Evolutionary conservation across 2,113 vertebrate species (phyloP), one percentile per base, ranked within the genome.

Genomic region (Gnathonemus longibarbis): DNA sequence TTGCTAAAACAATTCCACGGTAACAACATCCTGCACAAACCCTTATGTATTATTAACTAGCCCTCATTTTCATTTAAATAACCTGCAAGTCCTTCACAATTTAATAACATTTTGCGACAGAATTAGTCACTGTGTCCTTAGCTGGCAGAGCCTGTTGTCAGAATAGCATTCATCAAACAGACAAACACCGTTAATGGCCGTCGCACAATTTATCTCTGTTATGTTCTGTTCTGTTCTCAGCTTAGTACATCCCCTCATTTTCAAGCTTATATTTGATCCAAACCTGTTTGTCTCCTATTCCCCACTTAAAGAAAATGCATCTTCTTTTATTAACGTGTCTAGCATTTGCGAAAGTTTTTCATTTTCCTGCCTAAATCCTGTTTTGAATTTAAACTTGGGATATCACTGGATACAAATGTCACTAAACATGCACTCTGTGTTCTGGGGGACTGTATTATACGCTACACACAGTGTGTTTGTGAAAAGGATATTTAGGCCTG

Each of bases 1-100:
- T 56, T 31, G 48, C 74, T 83, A 42, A 83, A 89, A 80, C 74
- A 52, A 13, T 83, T 35, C 49, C 89, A 70, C n/a, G 27, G 31
- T 86, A 70, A 90, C 84, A 70, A 46, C 45, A 86, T 87, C 86
- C 53, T 35, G 46, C 58, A 87, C 11, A 35, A n/a, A 70, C 56
- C 53, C 46, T 77, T 39, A 90, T 90, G 84, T 77, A 74, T 89
- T 84, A 89, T 90, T 87, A 87, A 90, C 56, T 84, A 87, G 58
- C 19, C 19, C n/a, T 85, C 89, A 87, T 87, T 87, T 87, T 87
- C 84, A 90, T 90, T 87, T 66, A 90, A 90, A 90, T 88, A 46
- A 74, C 84, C 58, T 53, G 49, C 62, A 77, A 58, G 86, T 48
- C 49, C 84, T 87, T 90, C 58, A 35, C 70, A 90, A 74, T 88